A percentile compares a stretch with the other conserved stretches of the same genome.
phyloP scores from a whole-genome alignment of 2,888 invertebrate genomes.

The Proisotoma minuta region DNA sequence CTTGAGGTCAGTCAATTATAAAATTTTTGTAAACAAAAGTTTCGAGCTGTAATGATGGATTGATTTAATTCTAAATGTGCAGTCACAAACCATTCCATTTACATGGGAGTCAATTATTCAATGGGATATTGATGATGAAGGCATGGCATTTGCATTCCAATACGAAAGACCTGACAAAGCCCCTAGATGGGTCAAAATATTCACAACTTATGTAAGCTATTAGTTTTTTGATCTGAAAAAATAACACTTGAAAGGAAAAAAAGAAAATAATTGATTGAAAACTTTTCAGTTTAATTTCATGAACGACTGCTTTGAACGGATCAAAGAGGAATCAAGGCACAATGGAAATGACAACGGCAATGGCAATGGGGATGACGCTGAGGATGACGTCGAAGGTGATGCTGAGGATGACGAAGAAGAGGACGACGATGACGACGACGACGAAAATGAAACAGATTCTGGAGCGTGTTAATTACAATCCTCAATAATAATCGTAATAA shows the following conservation, averaged over 20 bases:
- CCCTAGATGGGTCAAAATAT: conserved; percentile 78
- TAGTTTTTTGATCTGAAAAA: no score
- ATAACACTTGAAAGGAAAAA: no score
- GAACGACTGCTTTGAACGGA: conserved; percentile 91
- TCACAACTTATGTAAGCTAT: conserved; percentile 77
- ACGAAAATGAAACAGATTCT: conserved; percentile 1
- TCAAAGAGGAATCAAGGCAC: conserved; percentile 75
- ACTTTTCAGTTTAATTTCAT: conserved; percentile 75
- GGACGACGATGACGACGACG: conserved; percentile 16
- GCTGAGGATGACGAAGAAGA: not conserved
- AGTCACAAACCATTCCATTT: conserved; percentile 73
- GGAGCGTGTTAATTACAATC: not conserved
- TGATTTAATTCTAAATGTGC: conserved; percentile 24
- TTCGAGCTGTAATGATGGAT: not conserved
- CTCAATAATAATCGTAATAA: no score
- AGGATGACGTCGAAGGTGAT: not conserved
- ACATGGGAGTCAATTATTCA: conserved; percentile 75
- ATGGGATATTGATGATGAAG: conserved; percentile 79
- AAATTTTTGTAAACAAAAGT: not conserved
- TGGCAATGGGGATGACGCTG: not conserved
- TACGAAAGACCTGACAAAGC: conserved; percentile 76
- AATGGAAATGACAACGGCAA: not conserved
- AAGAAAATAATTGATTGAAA: not conserved
- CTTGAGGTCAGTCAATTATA: conserved; percentile 57
- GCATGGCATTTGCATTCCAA: conserved; percentile 82